Evolutionary conservation across 2,888 invertebrate species (phyloP).

Genomic region (Noctua janthina): DNA sequence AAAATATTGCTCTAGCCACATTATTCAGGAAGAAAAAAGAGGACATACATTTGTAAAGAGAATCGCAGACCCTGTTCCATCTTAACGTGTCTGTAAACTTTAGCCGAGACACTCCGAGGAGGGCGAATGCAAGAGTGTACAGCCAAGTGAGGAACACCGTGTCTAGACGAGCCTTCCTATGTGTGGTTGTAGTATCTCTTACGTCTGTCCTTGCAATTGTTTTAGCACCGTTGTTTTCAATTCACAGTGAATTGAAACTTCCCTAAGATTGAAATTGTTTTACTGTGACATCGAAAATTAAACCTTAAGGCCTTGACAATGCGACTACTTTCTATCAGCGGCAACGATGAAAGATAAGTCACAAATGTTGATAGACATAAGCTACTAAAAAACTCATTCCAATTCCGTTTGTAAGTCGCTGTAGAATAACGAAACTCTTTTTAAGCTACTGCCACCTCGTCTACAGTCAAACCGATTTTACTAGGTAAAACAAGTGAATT

Average conservation of each 20-base stretch:
- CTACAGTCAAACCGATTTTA: too few species aligned
- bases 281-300: background rate
- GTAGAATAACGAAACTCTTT: background rate
- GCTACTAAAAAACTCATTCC: too few species aligned
- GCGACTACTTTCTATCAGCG: background rate
- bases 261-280: background rate
- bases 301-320: background rate
- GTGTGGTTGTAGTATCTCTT: background rate
- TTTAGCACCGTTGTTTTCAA: background rate
- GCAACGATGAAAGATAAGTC: background rate
- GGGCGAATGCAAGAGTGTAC: background rate
- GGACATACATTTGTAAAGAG: too few species aligned
- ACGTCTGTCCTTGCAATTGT: background rate
- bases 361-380: background rate
- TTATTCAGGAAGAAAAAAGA: too few species aligned
- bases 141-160: background rate
- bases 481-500: too few species aligned
- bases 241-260: background rate
- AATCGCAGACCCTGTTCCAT: too few species aligned
- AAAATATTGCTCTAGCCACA: too few species aligned
- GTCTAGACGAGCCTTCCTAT: background rate
- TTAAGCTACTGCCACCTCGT: too few species aligned
- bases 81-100: background rate
- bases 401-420: background rate
- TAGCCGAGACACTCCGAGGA: background rate